These are phyloP conservation scores for Hypsopygia costalis DNA, from an alignment of 2,888 invertebrate genomes.

Conservation along the genomic window DNA sequence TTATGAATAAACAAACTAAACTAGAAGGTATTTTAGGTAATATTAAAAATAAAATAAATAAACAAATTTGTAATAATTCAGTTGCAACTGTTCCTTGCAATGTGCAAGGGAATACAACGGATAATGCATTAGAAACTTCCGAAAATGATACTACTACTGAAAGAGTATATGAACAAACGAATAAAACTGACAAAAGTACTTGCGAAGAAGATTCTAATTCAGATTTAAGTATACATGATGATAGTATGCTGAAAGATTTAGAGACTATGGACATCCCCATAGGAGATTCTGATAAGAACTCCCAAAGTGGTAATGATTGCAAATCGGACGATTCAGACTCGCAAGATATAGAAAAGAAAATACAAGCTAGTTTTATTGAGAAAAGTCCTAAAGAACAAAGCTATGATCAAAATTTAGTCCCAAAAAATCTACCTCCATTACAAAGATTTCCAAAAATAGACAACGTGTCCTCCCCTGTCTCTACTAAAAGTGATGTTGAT, in stretches of 20 bases:
- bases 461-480: slow-evolving; percentile 10
- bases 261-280: slow-evolving; percentile 53
- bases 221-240: slow-evolving; percentile 39
- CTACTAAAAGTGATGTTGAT: slow-evolving; percentile 9
- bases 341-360: neutral
- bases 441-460: slow-evolving; percentile 12
- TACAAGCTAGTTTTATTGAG: neutral
- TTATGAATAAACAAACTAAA: slow-evolving; percentile 46
- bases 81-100: no score
- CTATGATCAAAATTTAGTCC: neutral
- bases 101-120: no score
- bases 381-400: neutral
- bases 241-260: slow-evolving; percentile 34
- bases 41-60: slow-evolving; percentile 36
- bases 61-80: no score
- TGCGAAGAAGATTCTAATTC: slow-evolving; percentile 11
- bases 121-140: no score
- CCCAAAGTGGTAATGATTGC: neutral
- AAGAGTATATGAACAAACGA: no score
- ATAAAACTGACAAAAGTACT: neutral
- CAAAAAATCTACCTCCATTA: slow-evolving; percentile 14
- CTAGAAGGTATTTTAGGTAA: slow-evolving; percentile 44
- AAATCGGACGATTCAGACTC: neutral
- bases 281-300: slow-evolving; percentile 12
- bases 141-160: no score